These are phyloP conservation scores for Epizoanthus scotinus DNA, from an alignment of 92 coral and sea anemone genomes.

Conservation along the genomic window DNA sequence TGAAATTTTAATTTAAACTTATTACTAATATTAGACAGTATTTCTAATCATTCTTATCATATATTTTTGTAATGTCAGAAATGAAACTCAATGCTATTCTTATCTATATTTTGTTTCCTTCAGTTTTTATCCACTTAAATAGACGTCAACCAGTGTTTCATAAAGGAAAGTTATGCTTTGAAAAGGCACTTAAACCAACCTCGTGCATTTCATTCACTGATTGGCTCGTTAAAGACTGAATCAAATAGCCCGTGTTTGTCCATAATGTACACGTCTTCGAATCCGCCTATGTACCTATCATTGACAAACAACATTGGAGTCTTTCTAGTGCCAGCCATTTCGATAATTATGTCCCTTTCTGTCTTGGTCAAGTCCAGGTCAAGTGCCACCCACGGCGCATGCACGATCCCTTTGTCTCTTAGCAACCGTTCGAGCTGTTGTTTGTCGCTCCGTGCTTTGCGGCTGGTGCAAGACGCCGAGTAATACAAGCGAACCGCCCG, in stretches of 20 bases:
- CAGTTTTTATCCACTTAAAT: too few species aligned
- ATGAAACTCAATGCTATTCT: too few species aligned
- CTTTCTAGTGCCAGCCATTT: constrained; percentile 82
- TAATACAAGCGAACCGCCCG: constrained; percentile 81
- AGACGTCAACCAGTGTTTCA: not conserved
- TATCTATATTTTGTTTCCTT: too few species aligned
- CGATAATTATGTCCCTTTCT: constrained; percentile 82
- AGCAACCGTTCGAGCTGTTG: constrained; percentile 73
- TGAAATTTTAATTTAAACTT: too few species aligned
- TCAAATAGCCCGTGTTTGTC: constrained; percentile 87
- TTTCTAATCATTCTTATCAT: too few species aligned
- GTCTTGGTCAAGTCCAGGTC: constrained; percentile 78
- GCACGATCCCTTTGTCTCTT: constrained; percentile 70
- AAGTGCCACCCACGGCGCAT: constrained; percentile 80
- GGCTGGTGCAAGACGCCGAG: constrained; percentile 82
- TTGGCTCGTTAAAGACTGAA: constrained; percentile 46
- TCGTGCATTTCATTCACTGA: constrained; percentile 9
- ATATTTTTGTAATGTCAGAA: too few species aligned
- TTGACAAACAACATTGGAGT: constrained; percentile 92
- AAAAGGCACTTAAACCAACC: not conserved
- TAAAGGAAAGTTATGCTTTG: not conserved
- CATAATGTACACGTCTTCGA: constrained; percentile 85
- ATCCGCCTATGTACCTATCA: constrained; percentile 78
- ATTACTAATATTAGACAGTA: too few species aligned
- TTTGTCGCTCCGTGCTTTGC: constrained; percentile 79